These are phyloP conservation scores for Pogonophryne albipinna DNA, from an alignment of 2,797 vertebrate genomes.

Conservation along the genomic window DNA sequence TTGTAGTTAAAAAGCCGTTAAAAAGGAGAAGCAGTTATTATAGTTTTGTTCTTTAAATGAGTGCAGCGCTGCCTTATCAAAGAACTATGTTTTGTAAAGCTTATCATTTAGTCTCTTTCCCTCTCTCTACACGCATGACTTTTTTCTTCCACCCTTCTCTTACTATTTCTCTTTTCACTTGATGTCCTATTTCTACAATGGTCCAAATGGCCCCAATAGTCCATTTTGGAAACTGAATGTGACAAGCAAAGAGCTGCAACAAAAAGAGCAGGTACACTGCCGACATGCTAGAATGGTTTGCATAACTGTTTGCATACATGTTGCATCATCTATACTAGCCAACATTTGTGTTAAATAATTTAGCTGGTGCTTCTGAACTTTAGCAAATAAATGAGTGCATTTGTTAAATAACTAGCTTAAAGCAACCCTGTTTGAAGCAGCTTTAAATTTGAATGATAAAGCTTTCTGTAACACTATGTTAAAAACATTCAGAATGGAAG, in stretches of 20 bases:
- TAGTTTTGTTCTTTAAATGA: neutral
- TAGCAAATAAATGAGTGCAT: neutral
- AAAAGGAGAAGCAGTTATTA: neutral
- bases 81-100: slow-evolving; percentile 12
- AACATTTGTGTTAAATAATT: neutral
- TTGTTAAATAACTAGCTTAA: neutral
- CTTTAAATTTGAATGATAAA: neutral
- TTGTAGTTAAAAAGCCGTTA: neutral
- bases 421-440: neutral
- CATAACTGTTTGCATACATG: slow-evolving; percentile 30
- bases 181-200: neutral
- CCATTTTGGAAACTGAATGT: slow-evolving; percentile 10
- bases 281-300: slow-evolving; percentile 19
- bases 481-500: neutral
- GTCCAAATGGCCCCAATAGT: neutral
- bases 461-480: neutral
- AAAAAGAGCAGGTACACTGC: slow-evolving; percentile 12
- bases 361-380: neutral
- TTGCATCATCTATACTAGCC: neutral
- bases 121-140: neutral
- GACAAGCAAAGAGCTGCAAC: slow-evolving; percentile 13
- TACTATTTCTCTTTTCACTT: neutral
- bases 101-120: neutral
- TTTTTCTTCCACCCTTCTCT: neutral
- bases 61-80: slow-evolving; percentile 5